phyloP scores from a whole-genome alignment of 2,888 invertebrate genomes.

The Microctonus brassicae region DNA sequence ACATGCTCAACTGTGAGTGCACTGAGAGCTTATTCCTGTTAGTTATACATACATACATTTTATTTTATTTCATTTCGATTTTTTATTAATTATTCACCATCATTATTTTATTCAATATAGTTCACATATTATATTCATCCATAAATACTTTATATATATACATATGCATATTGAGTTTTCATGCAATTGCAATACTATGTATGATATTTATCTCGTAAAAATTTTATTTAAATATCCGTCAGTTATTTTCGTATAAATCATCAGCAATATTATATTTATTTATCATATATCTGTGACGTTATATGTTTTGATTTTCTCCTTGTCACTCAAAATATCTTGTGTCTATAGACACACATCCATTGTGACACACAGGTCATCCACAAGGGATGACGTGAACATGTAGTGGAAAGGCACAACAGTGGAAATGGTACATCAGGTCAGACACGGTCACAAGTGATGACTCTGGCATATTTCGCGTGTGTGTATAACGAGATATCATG shows the following conservation, averaged over 20 bases:
- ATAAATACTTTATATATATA: neutral
- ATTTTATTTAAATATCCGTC: neutral
- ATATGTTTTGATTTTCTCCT: too few species aligned
- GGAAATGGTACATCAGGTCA: neutral
- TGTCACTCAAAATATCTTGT: neutral
- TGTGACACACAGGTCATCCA: neutral
- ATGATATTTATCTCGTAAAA: neutral
- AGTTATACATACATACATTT: neutral
- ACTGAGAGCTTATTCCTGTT: constrained; percentile 7
- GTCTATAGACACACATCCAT: neutral
- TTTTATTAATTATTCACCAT: neutral
- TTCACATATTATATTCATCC: neutral
- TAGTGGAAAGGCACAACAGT: neutral
- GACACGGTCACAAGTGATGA: neutral
- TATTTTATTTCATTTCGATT: neutral
- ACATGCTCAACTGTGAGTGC: neutral
- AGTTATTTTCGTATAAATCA: neutral
- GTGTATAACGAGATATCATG: neutral
- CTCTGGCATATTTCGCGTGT: neutral
- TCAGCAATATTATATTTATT: neutral
- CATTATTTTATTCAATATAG: neutral
- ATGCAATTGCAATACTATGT: neutral
- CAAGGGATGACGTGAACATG: neutral
- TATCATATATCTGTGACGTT: neutral
- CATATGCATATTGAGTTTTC: neutral